Base-by-base conservation (phyloP, 2,113 vertebrate species). In the Oreochromis aureus region DNA sequence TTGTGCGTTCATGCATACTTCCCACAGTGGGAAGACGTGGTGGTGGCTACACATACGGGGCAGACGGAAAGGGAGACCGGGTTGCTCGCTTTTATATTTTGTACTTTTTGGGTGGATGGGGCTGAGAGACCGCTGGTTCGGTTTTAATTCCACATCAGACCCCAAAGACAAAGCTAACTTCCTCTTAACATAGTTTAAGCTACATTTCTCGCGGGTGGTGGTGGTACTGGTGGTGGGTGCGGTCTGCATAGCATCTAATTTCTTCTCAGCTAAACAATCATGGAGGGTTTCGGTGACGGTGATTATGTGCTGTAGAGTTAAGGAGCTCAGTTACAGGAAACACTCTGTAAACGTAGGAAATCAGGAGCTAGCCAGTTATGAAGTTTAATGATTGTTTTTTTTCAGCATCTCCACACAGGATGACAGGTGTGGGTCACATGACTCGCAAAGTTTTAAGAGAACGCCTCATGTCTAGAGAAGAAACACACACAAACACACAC, bases 121-220 rank as follows among this genome's bases (percentile, higher is more conserved):
- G 92, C 91, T 89, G 88, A 94, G 89, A 91, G 53, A 34, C 96
- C 94, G 96, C 96, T 95, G 96, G 96, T 92, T 95, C 96, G 95
- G 96, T 96, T 92, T 73, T 55, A 84, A 78, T 93, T 91, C 76
- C 88, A 89, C 87, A 9, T 87, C 87, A 93, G 91, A 89, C 89
- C 92, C 83, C 71, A 55, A 54, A 85, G n/a, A 73, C 51, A 58
- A 86, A 53, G 76, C 54, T 69, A 87, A 79, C 10, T 66, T 82
- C 34, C 19, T 58, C 79, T 86, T 89, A 89, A 76, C 80, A 71
- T 87, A 55, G 83, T 87, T 22, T 3, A 34, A 56, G 86, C 59
- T 88, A 81, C 34, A 76, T 91, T 91, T 91, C 56, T 55, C 12
- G 10, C 15, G 69, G 86, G 73, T 83, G 95, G 91, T 96, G 95